Conservation (phyloP, 2,113 vertebrate genomes). For the Gasterosteus nipponicus region DNA sequence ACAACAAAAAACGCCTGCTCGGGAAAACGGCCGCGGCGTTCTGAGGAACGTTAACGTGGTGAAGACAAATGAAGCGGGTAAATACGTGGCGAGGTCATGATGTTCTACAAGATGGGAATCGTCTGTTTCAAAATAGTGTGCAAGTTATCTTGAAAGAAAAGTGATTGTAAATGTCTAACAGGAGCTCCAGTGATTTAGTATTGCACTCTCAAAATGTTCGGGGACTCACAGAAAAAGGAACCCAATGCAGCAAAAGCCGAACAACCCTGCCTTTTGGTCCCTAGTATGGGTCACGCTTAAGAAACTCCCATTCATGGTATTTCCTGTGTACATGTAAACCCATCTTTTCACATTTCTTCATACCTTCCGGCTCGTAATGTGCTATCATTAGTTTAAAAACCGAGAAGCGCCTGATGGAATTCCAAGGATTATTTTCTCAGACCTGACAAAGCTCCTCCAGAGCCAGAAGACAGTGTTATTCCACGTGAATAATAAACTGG, state of each 20-base stretch:
- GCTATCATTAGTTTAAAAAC: background rate
- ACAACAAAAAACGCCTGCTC: background rate
- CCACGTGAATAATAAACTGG: constrained; percentile 2
- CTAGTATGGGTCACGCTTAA: background rate
- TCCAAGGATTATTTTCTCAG: background rate
- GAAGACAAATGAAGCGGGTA: constrained; percentile 5
- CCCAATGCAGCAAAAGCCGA: constrained; percentile 9
- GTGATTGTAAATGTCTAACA: background rate
- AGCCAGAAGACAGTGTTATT: background rate
- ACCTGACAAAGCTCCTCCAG: constrained; percentile 7
- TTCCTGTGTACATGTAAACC: constrained; percentile 7
- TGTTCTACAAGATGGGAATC: background rate
- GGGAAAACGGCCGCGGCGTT: constrained; percentile 2
- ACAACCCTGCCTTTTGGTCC: constrained; percentile 46
- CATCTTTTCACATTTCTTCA: background rate
- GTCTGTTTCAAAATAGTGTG: constrained; percentile 16
- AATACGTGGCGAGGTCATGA: background rate
- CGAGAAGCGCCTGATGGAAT: constrained; percentile 2
- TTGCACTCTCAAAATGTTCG: constrained; percentile 42
- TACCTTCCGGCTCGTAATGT: background rate
- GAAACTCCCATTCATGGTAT: background rate
- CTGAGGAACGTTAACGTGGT: background rate
- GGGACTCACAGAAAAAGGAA: background rate
- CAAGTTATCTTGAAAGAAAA: constrained; percentile 10
- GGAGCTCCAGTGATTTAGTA: constrained; percentile 29